A percentile compares a stretch with the other conserved stretches of the same genome.
Conservation (phyloP, 2,113 vertebrate genomes). For the Diglossa brunneiventris region DNA sequence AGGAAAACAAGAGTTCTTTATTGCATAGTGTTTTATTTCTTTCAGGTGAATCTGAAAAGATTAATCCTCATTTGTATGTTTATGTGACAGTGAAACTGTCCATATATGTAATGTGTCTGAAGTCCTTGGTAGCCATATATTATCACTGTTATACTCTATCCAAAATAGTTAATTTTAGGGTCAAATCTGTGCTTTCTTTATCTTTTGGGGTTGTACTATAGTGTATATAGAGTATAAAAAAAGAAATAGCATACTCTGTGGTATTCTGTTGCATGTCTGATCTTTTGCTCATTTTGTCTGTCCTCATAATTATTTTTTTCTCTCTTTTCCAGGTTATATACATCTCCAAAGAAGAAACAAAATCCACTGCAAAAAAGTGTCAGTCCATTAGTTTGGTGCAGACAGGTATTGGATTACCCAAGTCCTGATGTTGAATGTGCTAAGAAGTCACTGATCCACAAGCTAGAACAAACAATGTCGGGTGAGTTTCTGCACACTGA, state of each 20-base stretch:
- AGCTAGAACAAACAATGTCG: slow-evolving; percentile 95
- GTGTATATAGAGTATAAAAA: background rate
- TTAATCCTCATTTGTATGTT: background rate
- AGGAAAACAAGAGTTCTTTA: background rate
- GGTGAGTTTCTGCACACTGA: slow-evolving; percentile 74
- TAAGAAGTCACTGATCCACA: slow-evolving; percentile 94
- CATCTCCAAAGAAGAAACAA: slow-evolving; percentile 86
- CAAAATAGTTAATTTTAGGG: background rate
- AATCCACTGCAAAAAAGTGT: slow-evolving; percentile 88
- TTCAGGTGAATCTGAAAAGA: background rate
- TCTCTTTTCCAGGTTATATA: slow-evolving; percentile 85
- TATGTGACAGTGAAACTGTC: background rate
- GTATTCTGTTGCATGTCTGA: background rate
- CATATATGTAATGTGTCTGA: background rate
- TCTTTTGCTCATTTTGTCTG: background rate
- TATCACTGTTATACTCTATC: background rate
- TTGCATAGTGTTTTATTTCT: background rate
- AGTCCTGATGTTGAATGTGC: slow-evolving; percentile 96
- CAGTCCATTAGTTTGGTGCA: slow-evolving; percentile 94
- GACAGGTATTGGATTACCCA: slow-evolving; percentile 93
- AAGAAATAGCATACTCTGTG: background rate
- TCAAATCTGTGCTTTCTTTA: background rate
- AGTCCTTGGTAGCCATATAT: background rate
- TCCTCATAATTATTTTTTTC: background rate
- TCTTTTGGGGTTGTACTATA: background rate